Base-by-base conservation (phyloP, 2,888 invertebrate genomes). In the Lysandra coridon region DNA sequence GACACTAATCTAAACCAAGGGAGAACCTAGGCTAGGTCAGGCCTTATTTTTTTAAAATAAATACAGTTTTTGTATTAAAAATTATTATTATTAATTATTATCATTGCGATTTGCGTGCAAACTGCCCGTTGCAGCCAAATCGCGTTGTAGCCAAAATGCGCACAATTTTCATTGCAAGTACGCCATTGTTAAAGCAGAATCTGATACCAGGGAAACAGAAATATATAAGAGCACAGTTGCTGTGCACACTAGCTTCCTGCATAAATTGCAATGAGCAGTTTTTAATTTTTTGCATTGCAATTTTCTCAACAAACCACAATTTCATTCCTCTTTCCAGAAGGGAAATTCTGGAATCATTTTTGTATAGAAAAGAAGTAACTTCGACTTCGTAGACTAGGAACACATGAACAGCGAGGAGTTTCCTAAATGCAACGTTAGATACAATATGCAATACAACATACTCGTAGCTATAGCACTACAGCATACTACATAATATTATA, bases 371-470 rank as follows among this genome's bases (percentile, higher is more conserved):
- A 69, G 69, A 69, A 69, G 69, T 69, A 69, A 69, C 69, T 69
- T 69, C 69, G 69, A 69, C 69, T 69, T 69, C 33, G 69, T 37
- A 17, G 69, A 78, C 75, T 53, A 80, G 80, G 80, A 75, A 64
- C 17, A 64, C 62, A 80, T 78, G n/a, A 75, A 64, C 62, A 30
- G 62, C 23, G 30, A 30, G 7, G 77, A 79, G 57, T 40, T 37
- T 33, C 12, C 3, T 14, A 69, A 37, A 37, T 69, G 14, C 69
- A 33, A 69, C 14, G 33, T 33, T 69, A 69, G 17, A 30, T 64
- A 30, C 62, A 23, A 69, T 33, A 69, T n/a, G 5, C n/a, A 60
- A 53, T 53, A 53, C 53, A 53, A 53, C 12, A 53, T 40, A 40
- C 40, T 40, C 6, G 40, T 40, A 40, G 40, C 5, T 40, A 40